These are phyloP conservation scores for Brachymystax lenok DNA, from an alignment of 2,797 vertebrate species.

Conservation along the genomic window DNA sequence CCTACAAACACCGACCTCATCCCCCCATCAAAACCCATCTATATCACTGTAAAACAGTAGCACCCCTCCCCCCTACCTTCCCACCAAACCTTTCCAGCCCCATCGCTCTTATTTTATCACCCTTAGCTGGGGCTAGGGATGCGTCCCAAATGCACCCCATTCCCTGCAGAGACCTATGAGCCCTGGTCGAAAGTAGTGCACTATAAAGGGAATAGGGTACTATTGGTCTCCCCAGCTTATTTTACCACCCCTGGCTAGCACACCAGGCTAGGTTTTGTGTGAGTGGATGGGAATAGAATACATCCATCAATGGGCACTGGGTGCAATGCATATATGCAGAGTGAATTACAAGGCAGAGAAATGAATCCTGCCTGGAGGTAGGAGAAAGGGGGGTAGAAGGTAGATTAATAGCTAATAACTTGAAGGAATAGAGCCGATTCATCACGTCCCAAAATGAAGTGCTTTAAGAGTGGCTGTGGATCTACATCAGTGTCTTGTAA, in stretches of 20 bases:
- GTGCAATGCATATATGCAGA: not conserved
- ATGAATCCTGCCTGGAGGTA: conserved; percentile 7
- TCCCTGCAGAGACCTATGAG: too few species aligned
- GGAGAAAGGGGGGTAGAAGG: conserved; percentile 31
- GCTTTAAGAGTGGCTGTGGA: conserved; percentile 52
- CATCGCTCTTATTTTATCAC: not conserved
- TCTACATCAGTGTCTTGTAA: conserved; percentile 55
- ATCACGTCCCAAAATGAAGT: conserved; percentile 65
- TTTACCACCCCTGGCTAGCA: conserved; percentile 5
- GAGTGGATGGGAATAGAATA: not conserved
- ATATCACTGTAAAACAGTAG: not conserved
- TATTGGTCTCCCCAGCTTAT: not conserved
- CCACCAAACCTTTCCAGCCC: not conserved
- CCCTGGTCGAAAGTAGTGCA: too few species aligned
- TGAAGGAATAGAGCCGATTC: conserved; percentile 61
- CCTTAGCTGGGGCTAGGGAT: not conserved
- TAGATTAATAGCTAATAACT: conserved; percentile 68
- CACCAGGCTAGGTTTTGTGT: conserved; percentile 8
- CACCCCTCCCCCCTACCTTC: conserved; percentile 11
- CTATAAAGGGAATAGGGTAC: too few species aligned
- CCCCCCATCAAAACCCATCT: conserved; percentile 15
- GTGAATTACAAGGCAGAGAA: conserved; percentile 10
- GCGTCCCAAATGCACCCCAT: too few species aligned
- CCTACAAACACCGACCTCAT: conserved; percentile 38
- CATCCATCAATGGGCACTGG: conserved; percentile 12